Conservation (phyloP, 2,113 vertebrate genomes). For the Chionodraco myersi region DNA sequence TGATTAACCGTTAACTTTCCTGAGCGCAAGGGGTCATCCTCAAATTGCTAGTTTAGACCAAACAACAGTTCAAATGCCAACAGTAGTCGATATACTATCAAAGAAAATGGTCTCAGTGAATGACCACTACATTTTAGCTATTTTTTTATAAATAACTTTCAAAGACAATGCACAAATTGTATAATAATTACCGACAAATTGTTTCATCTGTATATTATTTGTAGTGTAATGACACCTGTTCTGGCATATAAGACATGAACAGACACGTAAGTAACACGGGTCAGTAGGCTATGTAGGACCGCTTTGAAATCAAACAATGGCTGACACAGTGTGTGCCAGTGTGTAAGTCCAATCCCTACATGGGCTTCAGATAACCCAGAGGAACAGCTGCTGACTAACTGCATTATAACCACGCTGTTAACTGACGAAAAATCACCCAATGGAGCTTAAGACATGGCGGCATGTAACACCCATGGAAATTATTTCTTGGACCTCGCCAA, state of each 20-base stretch:
- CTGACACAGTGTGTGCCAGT: constrained; percentile 13
- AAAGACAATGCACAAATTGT: no score
- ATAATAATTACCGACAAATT: not conserved
- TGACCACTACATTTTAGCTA: not conserved
- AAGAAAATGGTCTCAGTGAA: not conserved
- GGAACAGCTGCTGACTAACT: constrained; percentile 61
- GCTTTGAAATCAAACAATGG: constrained; percentile 38
- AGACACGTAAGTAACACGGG: constrained; percentile 25
- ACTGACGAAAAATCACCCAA: constrained; percentile 12
- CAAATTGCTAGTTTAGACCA: not conserved
- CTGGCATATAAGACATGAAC: constrained; percentile 1
- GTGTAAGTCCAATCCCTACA: constrained; percentile 51
- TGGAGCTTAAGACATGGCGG: not conserved
- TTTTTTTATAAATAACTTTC: not conserved
- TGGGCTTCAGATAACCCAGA: constrained; percentile 54
- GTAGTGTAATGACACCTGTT: not conserved
- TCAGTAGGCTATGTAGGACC: constrained; percentile 24
- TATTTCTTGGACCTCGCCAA: not conserved
- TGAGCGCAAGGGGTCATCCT: not conserved
- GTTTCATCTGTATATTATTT: not conserved
- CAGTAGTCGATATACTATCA: not conserved
- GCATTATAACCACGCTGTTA: constrained; percentile 17
- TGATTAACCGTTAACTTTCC: not conserved
- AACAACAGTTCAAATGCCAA: not conserved
- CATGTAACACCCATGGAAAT: not conserved